Percentiles rank a stretch among this genome's conserved stretches.
These are phyloP conservation scores for Xanthia togata DNA, from an alignment of 2,888 invertebrate genomes.

Conservation along the genomic window DNA sequence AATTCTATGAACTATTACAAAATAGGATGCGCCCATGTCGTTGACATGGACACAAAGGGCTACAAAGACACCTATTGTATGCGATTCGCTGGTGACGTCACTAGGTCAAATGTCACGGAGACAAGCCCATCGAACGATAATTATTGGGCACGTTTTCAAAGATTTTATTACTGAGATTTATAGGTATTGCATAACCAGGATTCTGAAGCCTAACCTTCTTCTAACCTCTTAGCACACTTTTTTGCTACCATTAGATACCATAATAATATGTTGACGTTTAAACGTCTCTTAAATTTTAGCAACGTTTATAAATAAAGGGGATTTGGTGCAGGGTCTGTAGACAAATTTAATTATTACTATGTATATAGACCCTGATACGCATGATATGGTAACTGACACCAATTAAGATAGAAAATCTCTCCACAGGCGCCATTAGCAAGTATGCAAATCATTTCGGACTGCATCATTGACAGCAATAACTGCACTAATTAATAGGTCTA, in stretches of 20 bases:
- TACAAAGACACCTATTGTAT: slow-evolving; percentile 17
- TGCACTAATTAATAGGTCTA: slow-evolving; percentile 17
- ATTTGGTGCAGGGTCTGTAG: not conserved
- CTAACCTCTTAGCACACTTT: not conserved
- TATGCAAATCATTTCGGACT: slow-evolving; percentile 33
- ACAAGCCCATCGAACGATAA: slow-evolving; percentile 7
- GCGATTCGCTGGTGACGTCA: slow-evolving; percentile 25
- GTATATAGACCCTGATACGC: not conserved
- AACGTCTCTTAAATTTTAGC: too few species aligned
- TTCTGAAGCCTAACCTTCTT: too few species aligned
- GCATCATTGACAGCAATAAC: slow-evolving; percentile 5
- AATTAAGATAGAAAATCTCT: slow-evolving; percentile 26
- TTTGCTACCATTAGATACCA: not conserved
- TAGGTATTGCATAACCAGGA: slow-evolving; percentile 12
- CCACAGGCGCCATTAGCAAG: slow-evolving; percentile 22
- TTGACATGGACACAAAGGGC: slow-evolving; percentile 3
- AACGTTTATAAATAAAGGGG: too few species aligned
- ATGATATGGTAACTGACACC: not conserved
- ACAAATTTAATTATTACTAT: not conserved
- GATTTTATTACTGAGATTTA: slow-evolving; percentile 15
- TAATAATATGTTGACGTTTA: too few species aligned
- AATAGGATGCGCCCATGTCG: not conserved
- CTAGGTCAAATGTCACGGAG: slow-evolving; percentile 33
- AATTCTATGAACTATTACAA: not conserved
- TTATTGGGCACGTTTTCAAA: slow-evolving; percentile 40